phyloP scores from a whole-genome alignment of 2,888 invertebrate genomes.

The Drosophila lutescens region DNA sequence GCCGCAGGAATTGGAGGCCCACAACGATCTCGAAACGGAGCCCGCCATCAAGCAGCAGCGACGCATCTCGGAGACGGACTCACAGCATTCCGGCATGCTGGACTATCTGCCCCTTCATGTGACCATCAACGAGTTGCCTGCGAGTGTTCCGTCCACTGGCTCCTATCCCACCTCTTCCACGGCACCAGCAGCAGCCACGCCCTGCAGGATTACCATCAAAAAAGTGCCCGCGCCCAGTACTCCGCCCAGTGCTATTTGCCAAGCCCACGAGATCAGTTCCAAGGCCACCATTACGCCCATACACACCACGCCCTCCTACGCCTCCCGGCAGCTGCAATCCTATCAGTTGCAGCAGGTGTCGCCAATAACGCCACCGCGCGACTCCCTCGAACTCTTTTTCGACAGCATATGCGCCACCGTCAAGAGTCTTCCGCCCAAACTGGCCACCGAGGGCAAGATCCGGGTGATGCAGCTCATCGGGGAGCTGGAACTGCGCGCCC shows the following conservation, averaged over 20 bases:
- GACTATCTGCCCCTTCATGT: conserved; percentile 70
- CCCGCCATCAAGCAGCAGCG: conserved; percentile 60
- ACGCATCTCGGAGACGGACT: conserved; percentile 66
- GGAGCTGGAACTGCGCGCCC: conserved; percentile 65
- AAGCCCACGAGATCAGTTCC: conserved; percentile 62
- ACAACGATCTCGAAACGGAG: conserved; percentile 25
- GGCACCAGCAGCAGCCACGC: conserved; percentile 43
- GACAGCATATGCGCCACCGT: conserved; percentile 76
- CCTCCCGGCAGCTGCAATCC: conserved; percentile 49
- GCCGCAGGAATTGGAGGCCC: conserved; percentile 33
- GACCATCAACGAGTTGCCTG: conserved; percentile 71
- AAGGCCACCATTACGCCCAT: conserved; percentile 76
- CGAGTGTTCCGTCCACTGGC: conserved; percentile 1
- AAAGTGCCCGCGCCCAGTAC: conserved; percentile 59
- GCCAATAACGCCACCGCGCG: conserved; percentile 45
- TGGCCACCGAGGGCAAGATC: conserved; percentile 73
- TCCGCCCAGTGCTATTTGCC: conserved; percentile 11
- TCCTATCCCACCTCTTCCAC: conserved; percentile 28
- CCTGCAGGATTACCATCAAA: conserved; percentile 74
- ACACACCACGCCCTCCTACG: conserved; percentile 41
- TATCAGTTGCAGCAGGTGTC: conserved; percentile 55
- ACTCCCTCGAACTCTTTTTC: conserved; percentile 72
- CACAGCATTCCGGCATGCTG: conserved; percentile 72
- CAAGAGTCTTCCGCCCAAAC: conserved; percentile 65
- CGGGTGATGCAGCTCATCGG: conserved; percentile 74